Evolutionary conservation across 1,140 invertebrate genomes (phyloP), one percentile per base, ranked within the genome.

Genomic region (Penaeus indicus): DNA sequence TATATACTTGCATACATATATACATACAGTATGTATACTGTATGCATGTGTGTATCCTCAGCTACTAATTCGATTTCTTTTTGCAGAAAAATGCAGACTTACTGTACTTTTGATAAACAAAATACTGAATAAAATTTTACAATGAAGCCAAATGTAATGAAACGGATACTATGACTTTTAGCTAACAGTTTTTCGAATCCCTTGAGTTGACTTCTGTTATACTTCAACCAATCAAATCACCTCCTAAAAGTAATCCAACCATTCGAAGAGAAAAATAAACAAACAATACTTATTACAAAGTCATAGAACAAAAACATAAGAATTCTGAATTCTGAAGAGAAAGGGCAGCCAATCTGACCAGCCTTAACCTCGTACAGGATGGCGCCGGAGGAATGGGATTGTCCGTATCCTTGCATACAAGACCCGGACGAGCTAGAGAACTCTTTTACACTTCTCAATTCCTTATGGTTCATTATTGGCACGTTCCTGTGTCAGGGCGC

Each of bases 401-500:
- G 96, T 92, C 96, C 96, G 79, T 96, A 96, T 92, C 95, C 96
- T n/a, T 96, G 96, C 93, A 96, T 97, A 91, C 95, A 95, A 92
- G 96, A 95, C 92, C 95, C 94, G 93, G 96, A 95, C 93, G 96
- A 95, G 91, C 94, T 95, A 93, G 96, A 97, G 93, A 98, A 98
- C 93, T 96, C 97, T 93, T 98, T 98, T 93, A 97, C 96, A 77
- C 94, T 98, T 64, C 94, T 97, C 91, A 98, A 98, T 94, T 97
- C 97, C 93, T 95, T 98, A 93, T 99, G 97, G 97, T 98, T 98
- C 94, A 97, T 97, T 82, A 97, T 98, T 92, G 97, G 97, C 89
- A 97, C 97, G 22, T 94, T 98, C 90, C 97, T 98, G 96, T 97
- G 97, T 92, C 97, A 97, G 94, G 97, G 97, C 93, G 97, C 96